These are phyloP conservation scores for Hybognathus amarus DNA, from an alignment of 2,797 vertebrate genomes.

Conservation along the genomic window DNA sequence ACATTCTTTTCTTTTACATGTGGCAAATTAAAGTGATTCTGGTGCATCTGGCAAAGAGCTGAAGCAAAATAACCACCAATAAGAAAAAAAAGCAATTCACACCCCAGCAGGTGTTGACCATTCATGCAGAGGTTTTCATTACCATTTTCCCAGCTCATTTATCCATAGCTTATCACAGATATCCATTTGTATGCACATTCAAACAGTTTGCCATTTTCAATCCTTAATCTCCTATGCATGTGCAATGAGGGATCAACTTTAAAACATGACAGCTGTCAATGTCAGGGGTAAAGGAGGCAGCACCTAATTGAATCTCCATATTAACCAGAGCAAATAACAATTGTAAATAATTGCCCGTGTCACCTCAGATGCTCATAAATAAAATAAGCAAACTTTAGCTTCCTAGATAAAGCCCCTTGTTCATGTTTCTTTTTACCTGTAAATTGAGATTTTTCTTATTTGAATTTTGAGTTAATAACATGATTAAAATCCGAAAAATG, in stretches of 20 bases:
- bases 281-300: slow-evolving; percentile 59
- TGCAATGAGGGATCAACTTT: slow-evolving; percentile 34
- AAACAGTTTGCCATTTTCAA: slow-evolving; percentile 28
- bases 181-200: slow-evolving; percentile 41
- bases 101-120: slow-evolving; percentile 17
- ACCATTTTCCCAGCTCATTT: slow-evolving; percentile 15
- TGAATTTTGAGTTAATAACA: slow-evolving; percentile 21
- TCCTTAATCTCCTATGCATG: slow-evolving; percentile 37
- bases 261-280: slow-evolving; percentile 53
- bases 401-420: slow-evolving; percentile 22
- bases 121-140: slow-evolving; percentile 17
- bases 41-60: not conserved
- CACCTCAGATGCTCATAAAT: slow-evolving; percentile 61
- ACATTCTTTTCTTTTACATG: not conserved
- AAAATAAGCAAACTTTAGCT: slow-evolving; percentile 11
- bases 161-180: slow-evolving; percentile 13
- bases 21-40: not conserved
- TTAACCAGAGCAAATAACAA: slow-evolving; percentile 54
- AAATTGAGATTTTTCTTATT: slow-evolving; percentile 36
- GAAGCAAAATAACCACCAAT: not conserved
- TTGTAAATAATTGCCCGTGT: slow-evolving; percentile 52
- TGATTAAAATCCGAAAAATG: not conserved
- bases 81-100: not conserved
- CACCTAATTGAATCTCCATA: slow-evolving; percentile 53
- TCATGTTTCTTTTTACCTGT: slow-evolving; percentile 33